Base-by-base conservation (phyloP, 1,140 invertebrate species). In the Drosophila baimaii region DNA sequence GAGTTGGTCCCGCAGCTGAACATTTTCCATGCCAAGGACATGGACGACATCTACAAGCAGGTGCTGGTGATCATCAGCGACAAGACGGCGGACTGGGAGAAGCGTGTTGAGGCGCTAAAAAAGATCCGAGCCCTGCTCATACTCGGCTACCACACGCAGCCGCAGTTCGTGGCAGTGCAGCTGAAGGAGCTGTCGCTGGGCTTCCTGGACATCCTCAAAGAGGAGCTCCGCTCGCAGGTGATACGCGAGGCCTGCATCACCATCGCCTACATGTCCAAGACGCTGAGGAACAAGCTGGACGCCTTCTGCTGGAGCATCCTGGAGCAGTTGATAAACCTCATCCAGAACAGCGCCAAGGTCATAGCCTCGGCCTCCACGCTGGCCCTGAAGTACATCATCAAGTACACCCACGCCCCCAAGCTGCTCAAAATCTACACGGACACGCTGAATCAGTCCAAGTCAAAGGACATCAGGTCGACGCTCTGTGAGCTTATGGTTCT, bases 341-440 rank as follows among this genome's bases (percentile, higher is more conserved):
- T 99, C 92, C 97, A 97, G 86, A 99, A 99, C 93, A 97, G 97
- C 88, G 98, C 98, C 76, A 99, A 99, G 94, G 95, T 99, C 57
- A 97, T 99, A 93, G 96, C 98, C 9, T 96, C 97, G 10, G 96
- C 98, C 10, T 97, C 97, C 33, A 94, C 95, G 12, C 95, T 98
- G 47, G 95, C 96, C 43, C 95, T 99, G 27, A 94, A 96, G 15
- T 99, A 98, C 93, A 97, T 99, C 23, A 96, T 99, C 47, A 95
- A 95, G 86, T 94, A 98, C 93, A 97, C 97, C 21, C 97, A 98
- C 91, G 95, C 95, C 81, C 94, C 95, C 35, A 94, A 98, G 63
- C 94, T 99, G 35, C 95, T 99, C 64, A 97, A 97, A 49, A 96
- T 98, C 72, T 95, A 99, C n/a, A 95, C 95, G 2, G 93, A 94